Evolutionary conservation across 2,797 vertebrate genomes (phyloP).

Genomic region (Mus caroli): DNA sequence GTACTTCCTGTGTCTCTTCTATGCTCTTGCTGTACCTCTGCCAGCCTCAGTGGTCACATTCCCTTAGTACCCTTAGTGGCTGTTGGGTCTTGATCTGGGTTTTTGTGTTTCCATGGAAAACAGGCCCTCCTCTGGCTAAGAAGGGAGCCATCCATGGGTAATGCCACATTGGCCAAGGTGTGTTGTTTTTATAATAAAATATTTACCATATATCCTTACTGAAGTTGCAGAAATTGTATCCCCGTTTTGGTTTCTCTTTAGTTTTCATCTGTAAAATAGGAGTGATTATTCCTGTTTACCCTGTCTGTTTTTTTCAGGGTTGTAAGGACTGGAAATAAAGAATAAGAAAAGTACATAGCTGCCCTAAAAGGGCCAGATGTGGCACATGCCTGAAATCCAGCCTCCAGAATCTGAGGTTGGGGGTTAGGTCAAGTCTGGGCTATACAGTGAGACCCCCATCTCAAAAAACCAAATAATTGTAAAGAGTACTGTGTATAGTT

Average conservation of each 20-base stretch:
- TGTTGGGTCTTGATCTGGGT: not conserved
- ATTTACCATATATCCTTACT: constrained; percentile 13
- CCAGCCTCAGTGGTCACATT: not conserved
- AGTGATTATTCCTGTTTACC: not conserved
- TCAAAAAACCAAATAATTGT: not conserved
- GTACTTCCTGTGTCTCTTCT: not conserved
- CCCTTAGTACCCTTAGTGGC: not conserved
- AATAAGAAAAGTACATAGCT: not conserved
- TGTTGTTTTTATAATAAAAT: constrained; percentile 33
- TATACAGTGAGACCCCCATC: not conserved
- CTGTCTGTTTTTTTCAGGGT: not conserved
- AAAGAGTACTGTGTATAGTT: not conserved
- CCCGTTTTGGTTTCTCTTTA: constrained; percentile 31
- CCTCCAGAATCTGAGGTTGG: not conserved
- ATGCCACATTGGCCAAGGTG: not conserved
- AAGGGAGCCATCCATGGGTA: not conserved
- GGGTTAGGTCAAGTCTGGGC: not conserved
- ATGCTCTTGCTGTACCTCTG: not conserved
- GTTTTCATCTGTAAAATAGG: not conserved
- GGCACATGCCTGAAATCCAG: not conserved
- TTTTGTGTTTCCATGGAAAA: not conserved
- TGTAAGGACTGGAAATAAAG: constrained; percentile 11
- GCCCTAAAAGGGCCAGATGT: not conserved
- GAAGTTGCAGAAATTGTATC: constrained; percentile 23
- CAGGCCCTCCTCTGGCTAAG: not conserved